Percentiles rank a stretch among this genome's conserved stretches.
Conservation (phyloP, 2,797 vertebrate species). For the Melanotaenia maccullochi region DNA sequence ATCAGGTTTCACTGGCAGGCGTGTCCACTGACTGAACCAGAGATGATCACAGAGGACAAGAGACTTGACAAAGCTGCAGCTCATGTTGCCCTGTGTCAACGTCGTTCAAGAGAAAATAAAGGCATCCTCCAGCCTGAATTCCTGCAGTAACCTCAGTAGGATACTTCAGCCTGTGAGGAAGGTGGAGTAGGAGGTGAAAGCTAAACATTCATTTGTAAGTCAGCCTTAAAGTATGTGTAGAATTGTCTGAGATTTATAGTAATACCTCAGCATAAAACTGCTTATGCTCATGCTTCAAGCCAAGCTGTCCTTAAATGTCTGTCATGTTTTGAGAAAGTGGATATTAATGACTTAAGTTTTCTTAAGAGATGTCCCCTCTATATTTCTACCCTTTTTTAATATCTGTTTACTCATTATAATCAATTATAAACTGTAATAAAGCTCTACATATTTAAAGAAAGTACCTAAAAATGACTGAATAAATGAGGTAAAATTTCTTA, state of each 20-base stretch:
- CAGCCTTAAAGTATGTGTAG: slow-evolving; percentile 31
- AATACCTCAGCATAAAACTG: slow-evolving; percentile 22
- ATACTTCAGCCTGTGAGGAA: slow-evolving; percentile 37
- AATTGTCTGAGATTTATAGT: slow-evolving; percentile 17
- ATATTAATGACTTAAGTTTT: slow-evolving; percentile 1
- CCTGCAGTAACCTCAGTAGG: slow-evolving; percentile 61
- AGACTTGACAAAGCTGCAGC: slow-evolving; percentile 64
- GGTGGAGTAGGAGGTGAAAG: slow-evolving; percentile 41
- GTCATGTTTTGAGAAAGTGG: not conserved
- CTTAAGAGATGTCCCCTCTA: not conserved
- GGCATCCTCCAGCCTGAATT: slow-evolving; percentile 54
- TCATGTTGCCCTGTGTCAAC: slow-evolving; percentile 73
- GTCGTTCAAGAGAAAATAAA: slow-evolving; percentile 60
- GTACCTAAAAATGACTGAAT: not conserved
- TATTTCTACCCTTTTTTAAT: not conserved
- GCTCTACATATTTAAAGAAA: not conserved
- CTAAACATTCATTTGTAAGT: slow-evolving; percentile 49
- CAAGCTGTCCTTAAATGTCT: not conserved
- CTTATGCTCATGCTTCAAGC: not conserved
- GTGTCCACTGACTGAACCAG: slow-evolving; percentile 66
- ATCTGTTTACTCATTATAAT: not conserved
- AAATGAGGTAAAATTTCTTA: not conserved
- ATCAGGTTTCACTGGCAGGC: slow-evolving; percentile 69
- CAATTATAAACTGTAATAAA: not conserved
- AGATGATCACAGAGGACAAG: slow-evolving; percentile 68